Conservation (phyloP, 2,888 invertebrate genomes). For the Tanytarsus gracilentus region DNA sequence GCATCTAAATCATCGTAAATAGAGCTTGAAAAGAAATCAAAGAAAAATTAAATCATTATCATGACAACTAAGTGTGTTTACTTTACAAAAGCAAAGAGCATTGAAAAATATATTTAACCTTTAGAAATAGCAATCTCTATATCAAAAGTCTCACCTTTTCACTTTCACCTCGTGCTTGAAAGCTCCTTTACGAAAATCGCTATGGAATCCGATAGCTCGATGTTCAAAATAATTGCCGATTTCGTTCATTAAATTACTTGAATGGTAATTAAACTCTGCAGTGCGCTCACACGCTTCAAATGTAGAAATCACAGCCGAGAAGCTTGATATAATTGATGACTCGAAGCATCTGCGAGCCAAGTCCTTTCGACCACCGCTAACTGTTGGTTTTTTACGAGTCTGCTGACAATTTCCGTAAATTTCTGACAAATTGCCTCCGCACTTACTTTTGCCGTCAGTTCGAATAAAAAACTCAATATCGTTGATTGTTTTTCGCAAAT, state of each 20-base stretch:
- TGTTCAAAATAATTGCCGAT: conserved; percentile 11
- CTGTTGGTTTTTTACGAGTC: background rate
- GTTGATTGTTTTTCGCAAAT: conserved; percentile 61
- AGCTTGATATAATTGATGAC: conserved; percentile 8
- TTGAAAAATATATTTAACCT: background rate
- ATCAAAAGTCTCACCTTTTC: background rate
- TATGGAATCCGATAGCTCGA: background rate
- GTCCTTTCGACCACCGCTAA: background rate
- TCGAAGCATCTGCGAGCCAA: background rate
- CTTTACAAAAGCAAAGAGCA: background rate
- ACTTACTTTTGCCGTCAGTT: conserved; percentile 37
- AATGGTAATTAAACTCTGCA: conserved; percentile 4
- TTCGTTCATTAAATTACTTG: conserved; percentile 3
- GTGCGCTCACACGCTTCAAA: background rate
- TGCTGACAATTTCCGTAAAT: background rate
- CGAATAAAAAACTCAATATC: conserved; percentile 63
- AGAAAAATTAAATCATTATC: background rate
- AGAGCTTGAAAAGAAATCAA: conserved; percentile 2
- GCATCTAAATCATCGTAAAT: background rate
- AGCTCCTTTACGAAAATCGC: background rate
- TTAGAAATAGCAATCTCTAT: no score
- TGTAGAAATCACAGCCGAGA: background rate
- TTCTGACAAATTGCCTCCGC: background rate
- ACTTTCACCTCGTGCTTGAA: background rate
- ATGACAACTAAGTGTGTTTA: background rate